These are phyloP conservation scores for Hymenochirus boettgeri DNA, from an alignment of 2,113 vertebrate species.

Conservation along the genomic window DNA sequence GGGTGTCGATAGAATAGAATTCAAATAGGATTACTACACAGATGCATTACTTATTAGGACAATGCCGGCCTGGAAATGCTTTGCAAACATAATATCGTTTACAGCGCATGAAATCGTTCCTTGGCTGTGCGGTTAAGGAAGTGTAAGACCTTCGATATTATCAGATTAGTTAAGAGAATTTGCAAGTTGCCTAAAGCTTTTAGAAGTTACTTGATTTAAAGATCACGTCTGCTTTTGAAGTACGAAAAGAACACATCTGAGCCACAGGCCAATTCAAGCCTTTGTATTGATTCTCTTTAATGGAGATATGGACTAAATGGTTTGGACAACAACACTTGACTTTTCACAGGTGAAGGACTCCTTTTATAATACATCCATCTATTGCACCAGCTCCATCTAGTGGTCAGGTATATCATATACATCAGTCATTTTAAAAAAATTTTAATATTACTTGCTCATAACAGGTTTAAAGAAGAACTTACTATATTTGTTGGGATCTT, in stretches of 20 bases:
- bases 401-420: no score
- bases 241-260: background rate
- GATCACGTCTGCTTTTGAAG: background rate
- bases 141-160: constrained; percentile 51
- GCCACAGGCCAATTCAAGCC: no score
- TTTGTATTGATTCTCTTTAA: no score
- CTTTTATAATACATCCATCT: no score
- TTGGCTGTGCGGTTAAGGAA: constrained; percentile 49
- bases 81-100: constrained; percentile 46
- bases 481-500: no score
- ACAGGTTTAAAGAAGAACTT: no score
- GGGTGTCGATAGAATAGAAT: background rate
- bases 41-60: constrained; percentile 55
- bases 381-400: no score
- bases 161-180: constrained; percentile 39
- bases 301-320: no score
- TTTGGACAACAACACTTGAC: no score
- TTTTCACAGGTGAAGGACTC: no score
- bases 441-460: no score
- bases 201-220: constrained; percentile 3
- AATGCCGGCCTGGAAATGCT: constrained; percentile 48
- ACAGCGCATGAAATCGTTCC: constrained; percentile 47
- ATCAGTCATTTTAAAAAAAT: no score
- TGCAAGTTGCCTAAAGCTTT: constrained; percentile 2
- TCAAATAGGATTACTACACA: constrained; percentile 41